A percentile compares a stretch with the other conserved stretches of the same genome.
Conservation (phyloP, 2,113 vertebrate genomes). For the Lophotis ruficrista region DNA sequence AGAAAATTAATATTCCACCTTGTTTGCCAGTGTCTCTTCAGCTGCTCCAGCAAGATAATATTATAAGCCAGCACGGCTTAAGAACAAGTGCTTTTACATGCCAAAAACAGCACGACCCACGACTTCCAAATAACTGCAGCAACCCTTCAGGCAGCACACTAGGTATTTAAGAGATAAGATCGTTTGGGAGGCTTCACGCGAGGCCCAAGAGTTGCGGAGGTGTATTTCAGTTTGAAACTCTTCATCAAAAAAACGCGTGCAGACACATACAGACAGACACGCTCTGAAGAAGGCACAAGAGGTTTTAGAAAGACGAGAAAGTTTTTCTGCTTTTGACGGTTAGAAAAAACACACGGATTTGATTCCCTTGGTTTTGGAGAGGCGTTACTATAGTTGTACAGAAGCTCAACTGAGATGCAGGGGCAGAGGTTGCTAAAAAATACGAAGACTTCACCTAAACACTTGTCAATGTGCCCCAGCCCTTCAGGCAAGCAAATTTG, state of each 20-base stretch:
- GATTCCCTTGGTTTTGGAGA: not conserved
- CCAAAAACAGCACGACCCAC: not conserved
- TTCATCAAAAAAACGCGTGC: not conserved
- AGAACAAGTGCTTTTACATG: not conserved
- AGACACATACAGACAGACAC: accelerated
- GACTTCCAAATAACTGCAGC: not conserved
- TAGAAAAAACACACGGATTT: accelerated
- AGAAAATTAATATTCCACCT: not conserved
- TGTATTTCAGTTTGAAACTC: accelerated
- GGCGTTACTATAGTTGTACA: not conserved
- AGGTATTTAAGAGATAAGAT: not conserved
- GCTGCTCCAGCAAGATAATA: not conserved
- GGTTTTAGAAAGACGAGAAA: not conserved
- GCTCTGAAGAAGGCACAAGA: not conserved
- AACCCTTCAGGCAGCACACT: not conserved
- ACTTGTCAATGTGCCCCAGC: accelerated
- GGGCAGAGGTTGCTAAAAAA: not conserved
- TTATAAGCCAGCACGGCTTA: not conserved
- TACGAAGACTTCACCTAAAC: accelerated
- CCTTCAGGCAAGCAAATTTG: not conserved
- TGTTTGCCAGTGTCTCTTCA: not conserved
- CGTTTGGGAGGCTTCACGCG: not conserved
- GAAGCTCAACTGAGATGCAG: not conserved
- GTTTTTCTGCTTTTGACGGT: not conserved
- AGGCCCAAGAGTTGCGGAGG: not conserved